Conservation (phyloP, 2,888 invertebrate species). For the Sarcophaga variegata region DNA sequence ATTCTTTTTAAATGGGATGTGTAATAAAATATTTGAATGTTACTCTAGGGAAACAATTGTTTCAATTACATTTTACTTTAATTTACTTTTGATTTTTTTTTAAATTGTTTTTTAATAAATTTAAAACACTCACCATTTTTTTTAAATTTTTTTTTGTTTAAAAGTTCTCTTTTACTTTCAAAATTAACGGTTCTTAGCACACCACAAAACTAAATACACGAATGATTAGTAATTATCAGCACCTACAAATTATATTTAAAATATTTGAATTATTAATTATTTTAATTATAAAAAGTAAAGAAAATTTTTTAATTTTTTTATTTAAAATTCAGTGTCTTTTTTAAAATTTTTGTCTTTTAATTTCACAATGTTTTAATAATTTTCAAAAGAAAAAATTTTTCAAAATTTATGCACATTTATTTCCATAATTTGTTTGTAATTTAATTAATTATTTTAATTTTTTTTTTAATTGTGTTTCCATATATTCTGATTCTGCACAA, state of each 20-base stretch:
- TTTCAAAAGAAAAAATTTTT: background rate
- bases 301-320: too few relatives aligned
- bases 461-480: background rate
- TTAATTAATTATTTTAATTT: background rate
- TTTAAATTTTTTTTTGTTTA: background rate
- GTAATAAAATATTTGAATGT: too few relatives aligned
- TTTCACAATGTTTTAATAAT: background rate
- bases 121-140: background rate
- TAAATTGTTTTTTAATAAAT: background rate
- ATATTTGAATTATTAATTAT: background rate
- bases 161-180: background rate
- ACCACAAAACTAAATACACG: background rate
- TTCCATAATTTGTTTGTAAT: background rate
- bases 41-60: background rate
- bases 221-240: background rate
- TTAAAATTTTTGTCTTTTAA: background rate
- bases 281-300: background rate
- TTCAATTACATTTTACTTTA: background rate
- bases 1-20: too few relatives aligned
- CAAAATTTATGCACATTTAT: background rate
- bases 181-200: background rate
- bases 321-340: background rate
- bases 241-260: background rate
- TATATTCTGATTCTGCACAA: background rate
- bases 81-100: background rate